These are phyloP conservation scores for Halcyon chelicuti DNA, from an alignment of 2,797 vertebrate genomes.

Conservation along the genomic window DNA sequence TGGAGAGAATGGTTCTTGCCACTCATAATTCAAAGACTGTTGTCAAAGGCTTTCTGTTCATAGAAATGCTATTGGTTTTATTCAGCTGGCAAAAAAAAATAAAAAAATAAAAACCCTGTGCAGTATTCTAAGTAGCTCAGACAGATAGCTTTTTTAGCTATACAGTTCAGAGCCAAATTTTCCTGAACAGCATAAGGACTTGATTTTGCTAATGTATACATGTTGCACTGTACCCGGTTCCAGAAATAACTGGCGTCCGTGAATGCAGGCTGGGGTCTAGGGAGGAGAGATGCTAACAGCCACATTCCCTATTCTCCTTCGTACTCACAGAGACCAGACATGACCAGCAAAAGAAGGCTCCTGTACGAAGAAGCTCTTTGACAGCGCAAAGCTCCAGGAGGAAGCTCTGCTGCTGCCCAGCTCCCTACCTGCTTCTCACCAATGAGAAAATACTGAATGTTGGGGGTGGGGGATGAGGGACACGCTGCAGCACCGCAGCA, in stretches of 20 bases:
- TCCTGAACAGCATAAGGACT: constrained; percentile 71
- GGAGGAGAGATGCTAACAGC: constrained; percentile 17
- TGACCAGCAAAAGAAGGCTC: not conserved
- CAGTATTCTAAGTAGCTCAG: constrained; percentile 49
- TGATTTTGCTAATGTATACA: constrained; percentile 71
- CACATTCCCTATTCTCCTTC: not conserved
- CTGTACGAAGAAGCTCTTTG: not conserved
- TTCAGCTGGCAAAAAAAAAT: constrained; percentile 32
- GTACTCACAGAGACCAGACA: not conserved
- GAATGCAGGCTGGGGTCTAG: constrained; percentile 46
- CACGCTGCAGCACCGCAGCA: not conserved
- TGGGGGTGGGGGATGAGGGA: not conserved
- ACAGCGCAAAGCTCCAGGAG: not conserved
- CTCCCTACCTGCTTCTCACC: not conserved
- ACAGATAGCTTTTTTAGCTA: constrained; percentile 64
- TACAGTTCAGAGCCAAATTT: constrained; percentile 64
- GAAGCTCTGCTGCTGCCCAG: not conserved
- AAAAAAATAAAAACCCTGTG: not conserved
- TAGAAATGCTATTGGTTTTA: constrained; percentile 58
- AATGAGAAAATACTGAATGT: not conserved
- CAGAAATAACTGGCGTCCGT: constrained; percentile 23
- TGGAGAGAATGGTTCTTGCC: constrained; percentile 33
- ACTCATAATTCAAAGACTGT: constrained; percentile 39
- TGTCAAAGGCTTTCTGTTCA: constrained; percentile 58
- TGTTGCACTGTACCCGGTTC: constrained; percentile 28